A percentile compares a stretch with the other conserved stretches of the same genome.
phyloP scores from a whole-genome alignment of 2,113 vertebrate genomes.

The Aphelocoma coerulescens region DNA sequence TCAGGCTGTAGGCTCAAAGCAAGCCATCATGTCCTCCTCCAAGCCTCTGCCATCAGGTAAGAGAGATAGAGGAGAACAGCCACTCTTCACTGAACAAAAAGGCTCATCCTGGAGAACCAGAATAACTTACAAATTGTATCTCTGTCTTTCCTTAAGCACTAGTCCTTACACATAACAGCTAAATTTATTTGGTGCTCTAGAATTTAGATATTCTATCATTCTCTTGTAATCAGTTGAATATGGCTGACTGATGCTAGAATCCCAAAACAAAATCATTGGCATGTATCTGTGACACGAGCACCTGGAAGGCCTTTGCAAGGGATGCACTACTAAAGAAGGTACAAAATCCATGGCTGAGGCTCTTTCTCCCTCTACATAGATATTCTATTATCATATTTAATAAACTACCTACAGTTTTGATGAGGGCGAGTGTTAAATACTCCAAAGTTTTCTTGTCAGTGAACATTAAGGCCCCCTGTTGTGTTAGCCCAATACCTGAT shows the following conservation, averaged over 20 bases:
- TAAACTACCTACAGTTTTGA: neutral
- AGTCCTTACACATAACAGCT: neutral
- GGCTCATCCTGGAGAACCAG: neutral
- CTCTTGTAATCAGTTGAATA: neutral
- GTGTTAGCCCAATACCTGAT: neutral
- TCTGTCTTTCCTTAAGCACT: neutral
- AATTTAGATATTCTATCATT: neutral
- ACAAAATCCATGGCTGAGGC: neutral
- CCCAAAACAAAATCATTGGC: neutral
- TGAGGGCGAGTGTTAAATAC: neutral
- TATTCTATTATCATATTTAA: neutral
- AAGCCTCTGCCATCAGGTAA: neutral
- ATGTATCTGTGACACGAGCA: neutral
- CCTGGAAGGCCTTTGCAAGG: neutral
- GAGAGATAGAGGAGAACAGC: neutral
- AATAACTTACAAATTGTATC: neutral
- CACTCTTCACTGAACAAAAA: neutral
- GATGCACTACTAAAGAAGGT: neutral
- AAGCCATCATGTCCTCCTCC: neutral
- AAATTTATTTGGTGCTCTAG: neutral
- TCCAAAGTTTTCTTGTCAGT: neutral
- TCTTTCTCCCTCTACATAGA: neutral
- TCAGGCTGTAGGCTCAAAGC: neutral
- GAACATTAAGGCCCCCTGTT: neutral
- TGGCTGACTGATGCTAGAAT: neutral